A percentile compares a stretch with the other conserved stretches of the same genome.
Evolutionary conservation across 2,797 vertebrate species (phyloP).

Genomic region (Sandelia bainsii): DNA sequence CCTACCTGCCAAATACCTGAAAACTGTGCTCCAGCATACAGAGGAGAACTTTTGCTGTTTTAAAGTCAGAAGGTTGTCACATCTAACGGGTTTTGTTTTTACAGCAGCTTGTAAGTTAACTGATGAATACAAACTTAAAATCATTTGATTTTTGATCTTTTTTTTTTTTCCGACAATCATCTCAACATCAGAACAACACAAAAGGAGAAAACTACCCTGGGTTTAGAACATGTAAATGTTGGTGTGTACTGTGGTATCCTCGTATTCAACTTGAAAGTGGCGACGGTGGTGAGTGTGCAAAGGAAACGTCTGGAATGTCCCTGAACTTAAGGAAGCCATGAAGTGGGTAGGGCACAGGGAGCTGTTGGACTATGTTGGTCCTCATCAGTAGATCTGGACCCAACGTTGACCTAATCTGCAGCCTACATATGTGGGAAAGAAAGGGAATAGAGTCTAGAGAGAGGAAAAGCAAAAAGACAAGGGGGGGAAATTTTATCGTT

Average conservation of each 20-base stretch:
- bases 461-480: neutral
- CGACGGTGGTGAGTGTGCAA: neutral
- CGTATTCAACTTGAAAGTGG: neutral
- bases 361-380: conserved; percentile 63
- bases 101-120: no score
- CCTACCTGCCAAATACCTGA: no score
- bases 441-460: conserved; percentile 69
- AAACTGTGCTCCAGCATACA: no score
- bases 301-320: conserved; percentile 54
- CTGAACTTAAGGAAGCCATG: conserved; percentile 77
- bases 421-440: conserved; percentile 81
- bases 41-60: no score
- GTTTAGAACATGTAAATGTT: conserved; percentile 54
- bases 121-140: neutral
- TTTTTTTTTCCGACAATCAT: neutral
- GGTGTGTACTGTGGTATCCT: conserved; percentile 13
- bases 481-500: neutral
- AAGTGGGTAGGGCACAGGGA: conserved; percentile 75
- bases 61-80: no score
- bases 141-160: neutral
- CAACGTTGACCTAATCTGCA: conserved; percentile 69
- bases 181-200: neutral
- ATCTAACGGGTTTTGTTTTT: no score
- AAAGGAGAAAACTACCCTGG: neutral
- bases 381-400: conserved; percentile 74